Percentiles rank a stretch among this genome's conserved stretches.
Conservation (phyloP, 2,113 vertebrate species). For the Steatornis caripensis region DNA sequence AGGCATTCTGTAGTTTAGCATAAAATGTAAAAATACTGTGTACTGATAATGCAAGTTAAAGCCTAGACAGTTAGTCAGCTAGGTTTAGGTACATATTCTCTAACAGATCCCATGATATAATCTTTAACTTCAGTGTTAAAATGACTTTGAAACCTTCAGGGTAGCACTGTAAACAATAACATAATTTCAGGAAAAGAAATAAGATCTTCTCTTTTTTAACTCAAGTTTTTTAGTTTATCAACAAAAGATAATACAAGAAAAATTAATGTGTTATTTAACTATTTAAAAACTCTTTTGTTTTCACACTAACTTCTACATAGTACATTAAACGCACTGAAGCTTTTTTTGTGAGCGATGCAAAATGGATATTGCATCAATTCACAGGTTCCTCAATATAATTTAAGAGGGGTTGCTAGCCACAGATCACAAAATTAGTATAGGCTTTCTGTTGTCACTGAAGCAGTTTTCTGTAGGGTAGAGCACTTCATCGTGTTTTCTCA, state of each 20-base stretch:
- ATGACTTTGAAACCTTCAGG: neutral
- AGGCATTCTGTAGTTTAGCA: neutral
- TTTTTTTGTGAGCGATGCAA: neutral
- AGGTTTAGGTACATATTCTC: neutral
- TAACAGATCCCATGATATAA: neutral
- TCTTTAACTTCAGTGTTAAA: neutral
- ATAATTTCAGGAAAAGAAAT: neutral
- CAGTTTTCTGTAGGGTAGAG: neutral
- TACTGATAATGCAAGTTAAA: neutral
- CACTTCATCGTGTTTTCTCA: neutral
- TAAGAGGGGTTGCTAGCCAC: neutral
- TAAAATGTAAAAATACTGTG: neutral
- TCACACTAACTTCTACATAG: neutral
- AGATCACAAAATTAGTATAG: neutral
- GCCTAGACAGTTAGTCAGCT: neutral
- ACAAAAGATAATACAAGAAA: neutral
- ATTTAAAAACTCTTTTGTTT: neutral
- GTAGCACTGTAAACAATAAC: neutral
- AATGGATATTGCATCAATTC: slow-evolving; percentile 15
- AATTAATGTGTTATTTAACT: neutral
- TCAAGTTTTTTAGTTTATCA: neutral
- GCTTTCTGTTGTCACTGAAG: neutral
- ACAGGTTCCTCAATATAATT: neutral
- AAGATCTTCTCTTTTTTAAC: neutral
- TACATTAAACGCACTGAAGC: neutral